Conservation (phyloP, 2,113 vertebrate species). For the Setophaga kirtlandii region DNA sequence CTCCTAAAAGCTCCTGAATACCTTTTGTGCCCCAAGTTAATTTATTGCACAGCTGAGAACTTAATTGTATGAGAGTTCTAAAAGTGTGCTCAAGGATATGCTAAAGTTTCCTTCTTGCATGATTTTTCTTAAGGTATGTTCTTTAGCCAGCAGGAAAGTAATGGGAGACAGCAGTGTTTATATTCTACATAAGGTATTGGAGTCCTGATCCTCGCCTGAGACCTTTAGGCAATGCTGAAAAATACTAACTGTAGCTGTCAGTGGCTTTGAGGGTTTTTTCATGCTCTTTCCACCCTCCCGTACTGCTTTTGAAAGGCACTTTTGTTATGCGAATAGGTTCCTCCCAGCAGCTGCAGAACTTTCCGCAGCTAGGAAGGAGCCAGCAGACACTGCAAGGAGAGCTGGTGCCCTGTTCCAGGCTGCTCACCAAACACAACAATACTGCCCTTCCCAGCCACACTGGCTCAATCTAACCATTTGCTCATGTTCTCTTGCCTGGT, state of each 20-base stretch:
- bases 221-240: neutral
- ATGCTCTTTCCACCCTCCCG: neutral
- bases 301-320: conserved; percentile 27
- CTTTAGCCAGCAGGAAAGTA: neutral
- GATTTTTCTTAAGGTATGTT: neutral
- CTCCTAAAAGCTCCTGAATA: neutral
- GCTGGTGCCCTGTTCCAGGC: neutral
- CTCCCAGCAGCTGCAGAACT: conserved; percentile 59
- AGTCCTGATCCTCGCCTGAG: neutral
- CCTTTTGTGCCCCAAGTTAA: neutral
- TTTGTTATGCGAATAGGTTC: conserved; percentile 63
- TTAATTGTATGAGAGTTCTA: neutral
- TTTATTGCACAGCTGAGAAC: neutral
- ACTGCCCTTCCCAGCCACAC: accelerated
- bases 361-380: conserved; percentile 22
- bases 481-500: neutral
- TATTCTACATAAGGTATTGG: accelerated
- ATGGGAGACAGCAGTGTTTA: neutral
- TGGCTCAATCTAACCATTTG: neutral
- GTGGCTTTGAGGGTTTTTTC: neutral
- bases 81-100: neutral
- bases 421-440: neutral
- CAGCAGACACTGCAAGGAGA: neutral
- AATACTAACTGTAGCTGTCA: neutral
- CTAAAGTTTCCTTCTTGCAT: neutral